Evolutionary conservation across 64 coral and sea anemone species (phyloP).

Genomic region (Stichodactyla mertensii): DNA sequence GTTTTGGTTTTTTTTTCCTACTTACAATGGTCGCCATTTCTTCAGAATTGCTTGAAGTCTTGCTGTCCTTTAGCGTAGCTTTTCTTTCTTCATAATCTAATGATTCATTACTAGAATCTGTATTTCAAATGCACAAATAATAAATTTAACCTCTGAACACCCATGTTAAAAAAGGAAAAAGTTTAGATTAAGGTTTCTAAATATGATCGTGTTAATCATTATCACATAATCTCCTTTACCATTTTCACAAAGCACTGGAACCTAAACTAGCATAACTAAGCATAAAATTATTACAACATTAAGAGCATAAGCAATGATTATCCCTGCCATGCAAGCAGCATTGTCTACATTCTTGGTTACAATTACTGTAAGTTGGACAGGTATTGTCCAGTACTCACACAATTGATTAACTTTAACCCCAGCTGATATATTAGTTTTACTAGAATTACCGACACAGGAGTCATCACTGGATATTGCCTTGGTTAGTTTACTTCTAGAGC

Average conservation of each 20-base stretch:
- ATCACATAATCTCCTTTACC: no score
- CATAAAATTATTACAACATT: no score
- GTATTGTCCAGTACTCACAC: not conserved
- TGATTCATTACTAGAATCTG: conserved; percentile 3
- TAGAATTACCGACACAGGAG: conserved; percentile 7
- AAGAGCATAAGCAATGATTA: not conserved
- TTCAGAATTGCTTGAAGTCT: not conserved
- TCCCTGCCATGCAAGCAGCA: not conserved
- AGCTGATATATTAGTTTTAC: not conserved
- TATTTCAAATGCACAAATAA: not conserved
- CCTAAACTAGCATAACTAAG: no score
- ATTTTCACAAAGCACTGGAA: no score
- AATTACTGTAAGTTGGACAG: not conserved
- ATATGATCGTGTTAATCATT: no score
- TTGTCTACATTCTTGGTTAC: not conserved
- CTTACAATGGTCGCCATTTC: not conserved
- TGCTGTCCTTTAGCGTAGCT: not conserved
- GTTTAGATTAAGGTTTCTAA: no score
- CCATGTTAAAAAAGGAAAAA: no score
- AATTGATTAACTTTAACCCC: not conserved
- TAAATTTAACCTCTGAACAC: no score
- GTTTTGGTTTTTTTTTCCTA: not conserved
- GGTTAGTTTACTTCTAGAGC: conserved; percentile 9
- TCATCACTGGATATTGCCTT: not conserved
- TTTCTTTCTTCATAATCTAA: not conserved